Conservation (phyloP, 2,797 vertebrate genomes). For the Vespertilio murinus region DNA sequence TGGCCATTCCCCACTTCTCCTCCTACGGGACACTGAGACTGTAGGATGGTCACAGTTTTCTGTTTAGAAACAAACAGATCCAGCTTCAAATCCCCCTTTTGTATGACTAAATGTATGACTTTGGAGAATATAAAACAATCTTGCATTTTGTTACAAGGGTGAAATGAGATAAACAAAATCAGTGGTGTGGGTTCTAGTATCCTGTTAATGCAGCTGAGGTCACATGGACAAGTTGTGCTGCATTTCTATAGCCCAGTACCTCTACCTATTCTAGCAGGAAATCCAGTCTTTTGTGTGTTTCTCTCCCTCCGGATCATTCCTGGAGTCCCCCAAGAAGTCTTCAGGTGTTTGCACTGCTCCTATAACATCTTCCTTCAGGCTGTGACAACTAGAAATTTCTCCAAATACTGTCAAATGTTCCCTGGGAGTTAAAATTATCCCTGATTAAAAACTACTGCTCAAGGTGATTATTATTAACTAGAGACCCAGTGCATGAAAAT, state of each 20-base stretch:
- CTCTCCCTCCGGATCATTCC: background rate
- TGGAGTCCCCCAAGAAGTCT: background rate
- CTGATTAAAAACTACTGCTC: background rate
- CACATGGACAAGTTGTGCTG: background rate
- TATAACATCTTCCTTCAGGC: background rate
- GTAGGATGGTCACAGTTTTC: background rate
- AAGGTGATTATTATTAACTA: background rate
- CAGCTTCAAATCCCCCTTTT: background rate
- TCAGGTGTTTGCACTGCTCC: background rate
- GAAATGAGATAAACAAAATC: background rate
- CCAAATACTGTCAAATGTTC: background rate
- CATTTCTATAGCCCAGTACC: background rate
- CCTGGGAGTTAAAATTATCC: background rate
- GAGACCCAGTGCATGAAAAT: no score
- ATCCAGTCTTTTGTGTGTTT: background rate
- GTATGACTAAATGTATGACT: background rate
- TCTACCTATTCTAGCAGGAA: background rate
- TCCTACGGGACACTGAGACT: background rate
- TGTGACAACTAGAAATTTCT: background rate
- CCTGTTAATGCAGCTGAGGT: background rate
- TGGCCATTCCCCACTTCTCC: background rate
- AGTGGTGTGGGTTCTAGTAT: background rate
- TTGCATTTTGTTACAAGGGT: background rate
- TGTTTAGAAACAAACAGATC: constrained; percentile 16
- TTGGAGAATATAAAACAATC: background rate